Percentiles rank a stretch among this genome's conserved stretches.
Conservation (phyloP, 1,140 invertebrate genomes). For the Megalonaias nervosa region DNA sequence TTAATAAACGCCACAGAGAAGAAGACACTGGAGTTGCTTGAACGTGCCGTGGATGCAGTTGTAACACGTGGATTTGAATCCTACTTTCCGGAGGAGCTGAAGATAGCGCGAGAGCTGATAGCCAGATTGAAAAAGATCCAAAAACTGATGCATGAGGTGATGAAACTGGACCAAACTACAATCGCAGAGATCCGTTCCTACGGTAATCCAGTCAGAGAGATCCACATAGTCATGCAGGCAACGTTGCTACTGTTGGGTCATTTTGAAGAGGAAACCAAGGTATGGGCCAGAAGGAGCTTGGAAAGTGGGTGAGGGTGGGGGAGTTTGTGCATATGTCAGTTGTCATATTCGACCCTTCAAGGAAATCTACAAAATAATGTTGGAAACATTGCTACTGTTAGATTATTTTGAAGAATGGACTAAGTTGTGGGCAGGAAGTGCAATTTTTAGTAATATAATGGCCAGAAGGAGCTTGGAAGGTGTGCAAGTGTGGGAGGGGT, state of each 20-base stretch:
- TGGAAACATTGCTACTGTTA: not conserved
- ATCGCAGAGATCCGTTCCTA: constrained; percentile 50
- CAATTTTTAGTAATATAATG: too few species aligned
- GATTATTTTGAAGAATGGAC: not conserved
- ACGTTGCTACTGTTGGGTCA: constrained; percentile 48
- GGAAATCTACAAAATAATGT: not conserved
- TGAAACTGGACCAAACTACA: constrained; percentile 49
- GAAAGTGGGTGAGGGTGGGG: not conserved
- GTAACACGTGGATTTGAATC: constrained; percentile 42
- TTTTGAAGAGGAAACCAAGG: constrained; percentile 45
- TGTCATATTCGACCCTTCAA: not conserved
- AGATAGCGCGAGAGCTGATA: constrained; percentile 40
- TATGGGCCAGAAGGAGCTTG: constrained; percentile 9
- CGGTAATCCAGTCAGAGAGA: constrained; percentile 38
- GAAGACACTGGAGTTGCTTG: constrained; percentile 42
- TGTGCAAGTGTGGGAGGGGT: too few species aligned
- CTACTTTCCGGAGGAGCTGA: constrained; percentile 37
- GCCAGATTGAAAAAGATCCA: constrained; percentile 41
- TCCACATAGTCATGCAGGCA: constrained; percentile 48
- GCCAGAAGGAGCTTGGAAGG: too few species aligned
- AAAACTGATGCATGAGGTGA: constrained; percentile 47
- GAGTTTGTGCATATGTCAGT: not conserved
- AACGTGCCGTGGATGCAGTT: constrained; percentile 41
- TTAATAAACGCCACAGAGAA: constrained; percentile 39
- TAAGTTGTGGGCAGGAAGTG: too few species aligned